phyloP scores from a whole-genome alignment of 2,113 vertebrate species.

The Nerophis ophidion region DNA sequence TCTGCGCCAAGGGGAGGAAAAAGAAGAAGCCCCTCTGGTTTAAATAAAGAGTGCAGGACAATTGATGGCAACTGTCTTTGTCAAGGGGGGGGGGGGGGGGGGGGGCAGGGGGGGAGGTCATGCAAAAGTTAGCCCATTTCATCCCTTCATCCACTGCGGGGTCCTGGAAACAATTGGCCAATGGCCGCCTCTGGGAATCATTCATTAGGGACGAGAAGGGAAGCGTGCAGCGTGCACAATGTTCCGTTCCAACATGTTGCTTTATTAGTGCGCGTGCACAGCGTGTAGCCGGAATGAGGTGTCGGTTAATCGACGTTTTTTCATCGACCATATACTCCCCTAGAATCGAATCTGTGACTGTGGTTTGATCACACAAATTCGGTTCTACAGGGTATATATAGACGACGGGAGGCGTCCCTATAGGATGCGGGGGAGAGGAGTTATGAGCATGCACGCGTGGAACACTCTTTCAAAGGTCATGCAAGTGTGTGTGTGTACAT shows the following conservation, averaged over 20 bases:
- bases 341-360: constrained; percentile 99
- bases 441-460: neutral
- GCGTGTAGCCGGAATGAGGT: neutral
- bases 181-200: constrained; percentile 69
- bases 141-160: constrained; percentile 70
- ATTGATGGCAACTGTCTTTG: constrained; percentile 86
- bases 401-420: constrained; percentile 59
- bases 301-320: constrained; percentile 85
- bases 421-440: neutral
- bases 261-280: neutral
- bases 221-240: constrained; percentile 20
- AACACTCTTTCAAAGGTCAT: neutral
- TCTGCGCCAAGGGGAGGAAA: constrained; percentile 54
- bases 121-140: constrained; percentile 95
- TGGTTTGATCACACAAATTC: constrained; percentile 86
- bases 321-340: constrained; percentile 99
- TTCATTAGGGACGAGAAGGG: constrained; percentile 60
- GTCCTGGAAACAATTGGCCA: constrained; percentile 58
- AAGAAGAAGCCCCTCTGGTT: constrained; percentile 68
- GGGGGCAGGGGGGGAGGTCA: constrained; percentile 82
- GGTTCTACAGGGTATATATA: constrained; percentile 92
- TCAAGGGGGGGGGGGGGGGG: constrained; percentile 77
- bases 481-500: neutral
- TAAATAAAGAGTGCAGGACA: constrained; percentile 74
- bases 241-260: constrained; percentile 6